These are phyloP conservation scores for Hybos culiciformis DNA, from an alignment of 2,888 invertebrate genomes.

Conservation along the genomic window DNA sequence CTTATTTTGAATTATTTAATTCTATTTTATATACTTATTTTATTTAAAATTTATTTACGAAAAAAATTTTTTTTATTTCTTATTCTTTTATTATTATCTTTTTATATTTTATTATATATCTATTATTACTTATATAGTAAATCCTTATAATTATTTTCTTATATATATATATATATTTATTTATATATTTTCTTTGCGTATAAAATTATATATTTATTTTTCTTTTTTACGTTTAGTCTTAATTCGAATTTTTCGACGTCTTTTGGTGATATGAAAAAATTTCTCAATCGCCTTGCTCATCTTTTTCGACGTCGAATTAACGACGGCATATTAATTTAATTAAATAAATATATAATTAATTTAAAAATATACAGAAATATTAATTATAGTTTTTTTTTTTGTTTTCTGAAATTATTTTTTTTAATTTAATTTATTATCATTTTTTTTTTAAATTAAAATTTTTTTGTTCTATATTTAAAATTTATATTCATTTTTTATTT, in stretches of 20 bases:
- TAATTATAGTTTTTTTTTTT: background rate
- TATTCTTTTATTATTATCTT: too few species aligned
- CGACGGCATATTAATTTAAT: slow-evolving; percentile 18
- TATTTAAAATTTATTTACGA: too few species aligned
- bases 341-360: too few species aligned
- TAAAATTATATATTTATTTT: slow-evolving; percentile 21
- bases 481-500: too few species aligned
- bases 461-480: too few species aligned
- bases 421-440: background rate
- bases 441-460: background rate
- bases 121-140: too few species aligned
- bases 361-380: too few species aligned
- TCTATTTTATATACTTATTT: too few species aligned
- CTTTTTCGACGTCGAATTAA: slow-evolving; percentile 25
- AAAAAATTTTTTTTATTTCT: too few species aligned
- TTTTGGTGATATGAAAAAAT: slow-evolving; percentile 29
- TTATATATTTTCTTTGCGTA: slow-evolving; percentile 14
- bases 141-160: slow-evolving; percentile 3
- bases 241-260: slow-evolving; percentile 30
- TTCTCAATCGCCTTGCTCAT: slow-evolving; percentile 25
- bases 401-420: background rate
- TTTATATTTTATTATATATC: too few species aligned
- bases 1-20: too few species aligned
- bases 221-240: slow-evolving; percentile 33
- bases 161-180: background rate